These are phyloP conservation scores for Orgyia antiqua DNA, from an alignment of 2,888 invertebrate species.

Conservation along the genomic window DNA sequence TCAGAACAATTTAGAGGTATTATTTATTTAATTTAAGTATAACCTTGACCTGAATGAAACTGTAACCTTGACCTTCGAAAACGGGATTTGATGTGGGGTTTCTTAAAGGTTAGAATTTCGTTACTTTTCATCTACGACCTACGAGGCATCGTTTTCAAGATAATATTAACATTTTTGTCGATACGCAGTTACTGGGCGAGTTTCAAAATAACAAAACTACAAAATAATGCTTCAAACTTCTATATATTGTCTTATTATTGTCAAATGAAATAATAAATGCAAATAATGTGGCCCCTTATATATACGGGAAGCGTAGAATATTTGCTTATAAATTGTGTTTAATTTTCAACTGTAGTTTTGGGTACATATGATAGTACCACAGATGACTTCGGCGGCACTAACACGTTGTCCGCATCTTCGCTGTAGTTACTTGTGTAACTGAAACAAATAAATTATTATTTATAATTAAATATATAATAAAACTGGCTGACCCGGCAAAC, in stretches of 20 bases:
- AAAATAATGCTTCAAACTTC: slow-evolving; percentile 21
- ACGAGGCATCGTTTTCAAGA: no score
- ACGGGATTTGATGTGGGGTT: no score
- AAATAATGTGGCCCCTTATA: slow-evolving; percentile 15
- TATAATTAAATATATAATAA: no score
- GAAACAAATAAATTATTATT: slow-evolving; percentile 33
- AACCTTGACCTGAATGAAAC: no score
- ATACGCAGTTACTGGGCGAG: no score
- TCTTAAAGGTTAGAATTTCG: no score
- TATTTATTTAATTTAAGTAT: no score
- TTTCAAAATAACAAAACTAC: slow-evolving; percentile 17
- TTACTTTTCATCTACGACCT: no score
- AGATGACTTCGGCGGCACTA: slow-evolving; percentile 80
- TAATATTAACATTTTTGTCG: no score
- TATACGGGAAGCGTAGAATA: slow-evolving; percentile 16
- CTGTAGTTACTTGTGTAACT: slow-evolving; percentile 71
- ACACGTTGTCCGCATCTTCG: slow-evolving; percentile 69
- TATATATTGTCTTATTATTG: slow-evolving; percentile 12
- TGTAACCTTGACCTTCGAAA: no score
- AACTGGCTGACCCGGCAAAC: no score
- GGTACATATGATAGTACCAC: slow-evolving; percentile 85
- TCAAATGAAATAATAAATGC: slow-evolving; percentile 34
- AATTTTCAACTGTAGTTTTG: slow-evolving; percentile 41
- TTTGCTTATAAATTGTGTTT: slow-evolving; percentile 8
- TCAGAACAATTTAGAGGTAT: no score